A percentile compares a stretch with the other conserved stretches of the same genome.
Evolutionary conservation across 2,888 invertebrate species (phyloP).

Genomic region (Hyalella azteca): DNA sequence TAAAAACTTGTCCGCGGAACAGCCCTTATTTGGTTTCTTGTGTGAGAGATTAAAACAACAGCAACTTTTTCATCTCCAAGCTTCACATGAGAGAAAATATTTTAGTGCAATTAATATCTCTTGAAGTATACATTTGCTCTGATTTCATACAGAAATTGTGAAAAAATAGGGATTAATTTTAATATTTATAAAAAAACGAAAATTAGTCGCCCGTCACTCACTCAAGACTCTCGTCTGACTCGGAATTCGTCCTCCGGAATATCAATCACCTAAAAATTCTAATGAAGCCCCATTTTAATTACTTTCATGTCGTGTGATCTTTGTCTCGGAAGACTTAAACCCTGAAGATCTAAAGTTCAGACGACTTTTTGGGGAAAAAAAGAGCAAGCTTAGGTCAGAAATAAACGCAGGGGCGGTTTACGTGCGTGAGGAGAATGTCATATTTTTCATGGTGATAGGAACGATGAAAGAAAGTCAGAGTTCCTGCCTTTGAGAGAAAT

Average conservation of each 20-base stretch:
- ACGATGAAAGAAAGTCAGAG: too few relatives aligned
- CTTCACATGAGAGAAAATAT: too few relatives aligned
- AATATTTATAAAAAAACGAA: too few relatives aligned
- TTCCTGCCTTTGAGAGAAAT: too few relatives aligned
- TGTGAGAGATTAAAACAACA: not conserved
- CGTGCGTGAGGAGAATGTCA: not conserved
- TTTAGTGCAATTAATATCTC: too few relatives aligned
- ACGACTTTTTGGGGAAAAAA: constrained; percentile 17
- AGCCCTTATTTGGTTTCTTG: not conserved
- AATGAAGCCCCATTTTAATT: constrained; percentile 36
- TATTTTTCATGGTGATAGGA: not conserved
- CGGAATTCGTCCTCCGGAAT: constrained; percentile 11
- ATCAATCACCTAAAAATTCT: constrained; percentile 36
- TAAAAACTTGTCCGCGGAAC: constrained; percentile 23
- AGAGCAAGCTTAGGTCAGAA: not conserved
- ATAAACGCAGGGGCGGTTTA: constrained; percentile 12
- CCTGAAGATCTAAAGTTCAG: constrained; percentile 31
- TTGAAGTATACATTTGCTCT: too few relatives aligned
- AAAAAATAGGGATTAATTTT: too few relatives aligned
- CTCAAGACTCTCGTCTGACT: not conserved
- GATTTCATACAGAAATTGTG: too few relatives aligned
- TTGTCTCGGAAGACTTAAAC: constrained; percentile 23
- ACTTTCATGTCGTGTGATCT: constrained; percentile 32
- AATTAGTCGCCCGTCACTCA: not conserved
- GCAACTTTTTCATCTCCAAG: too few relatives aligned